Conservation (phyloP, 2,888 invertebrate species). For the Sminthurinus aureus region DNA sequence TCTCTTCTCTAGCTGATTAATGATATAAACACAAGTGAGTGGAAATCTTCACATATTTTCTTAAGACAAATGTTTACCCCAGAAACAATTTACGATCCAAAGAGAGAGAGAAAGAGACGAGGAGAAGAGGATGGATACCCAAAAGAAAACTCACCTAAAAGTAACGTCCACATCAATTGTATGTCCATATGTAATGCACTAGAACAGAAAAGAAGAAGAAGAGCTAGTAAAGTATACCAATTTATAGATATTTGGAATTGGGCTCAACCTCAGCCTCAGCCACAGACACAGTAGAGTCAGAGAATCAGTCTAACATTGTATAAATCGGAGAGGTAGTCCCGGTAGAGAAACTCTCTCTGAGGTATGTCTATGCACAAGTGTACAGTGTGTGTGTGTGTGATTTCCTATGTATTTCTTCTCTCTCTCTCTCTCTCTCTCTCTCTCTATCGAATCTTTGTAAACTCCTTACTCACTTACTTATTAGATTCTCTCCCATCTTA, state of each 20-base stretch:
- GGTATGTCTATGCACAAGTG: neutral
- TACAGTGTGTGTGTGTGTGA: neutral
- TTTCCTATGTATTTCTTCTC: neutral
- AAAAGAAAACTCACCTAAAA: conserved; percentile 26
- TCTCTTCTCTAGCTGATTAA: conserved; percentile 52
- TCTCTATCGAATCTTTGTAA: neutral
- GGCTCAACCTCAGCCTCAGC: neutral
- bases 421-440: conserved; percentile 4
- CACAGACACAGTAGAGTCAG: neutral
- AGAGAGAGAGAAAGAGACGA: conserved; percentile 16
- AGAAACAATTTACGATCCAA: conserved; percentile 58
- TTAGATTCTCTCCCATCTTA: neutral
- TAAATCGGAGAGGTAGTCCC: neutral
- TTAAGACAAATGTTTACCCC: conserved; percentile 59
- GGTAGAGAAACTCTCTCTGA: neutral
- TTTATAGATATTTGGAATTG: neutral
- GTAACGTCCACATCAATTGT: conserved; percentile 29
- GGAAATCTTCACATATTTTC: conserved; percentile 53
- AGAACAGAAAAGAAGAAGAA: neutral
- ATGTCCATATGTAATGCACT: neutral
- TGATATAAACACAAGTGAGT: conserved; percentile 56
- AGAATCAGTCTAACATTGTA: too few species aligned
- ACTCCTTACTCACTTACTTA: conserved; percentile 1
- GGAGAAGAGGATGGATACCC: conserved; percentile 6
- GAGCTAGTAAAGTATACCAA: neutral